Conservation (phyloP, 2,797 vertebrate species). For the Pipistrellus nathusii region DNA sequence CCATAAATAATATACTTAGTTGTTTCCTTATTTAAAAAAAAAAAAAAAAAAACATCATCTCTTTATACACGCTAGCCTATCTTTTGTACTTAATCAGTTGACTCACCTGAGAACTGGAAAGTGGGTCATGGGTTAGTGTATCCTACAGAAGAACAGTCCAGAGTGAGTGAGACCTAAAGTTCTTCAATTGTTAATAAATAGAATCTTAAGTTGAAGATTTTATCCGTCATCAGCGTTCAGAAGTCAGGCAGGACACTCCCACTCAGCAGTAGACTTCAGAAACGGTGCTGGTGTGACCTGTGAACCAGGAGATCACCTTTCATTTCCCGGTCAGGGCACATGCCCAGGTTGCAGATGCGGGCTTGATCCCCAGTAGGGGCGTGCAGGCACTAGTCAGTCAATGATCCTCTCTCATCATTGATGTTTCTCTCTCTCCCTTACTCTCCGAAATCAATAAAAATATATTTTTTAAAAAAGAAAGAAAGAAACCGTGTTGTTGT, state of each 20-base stretch:
- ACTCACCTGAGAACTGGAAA: neutral
- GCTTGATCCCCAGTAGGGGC: no score
- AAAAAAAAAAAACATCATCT: neutral
- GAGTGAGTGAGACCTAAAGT: neutral
- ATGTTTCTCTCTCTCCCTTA: no score
- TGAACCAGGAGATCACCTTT: no score
- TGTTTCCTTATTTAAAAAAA: neutral
- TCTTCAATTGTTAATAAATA: neutral
- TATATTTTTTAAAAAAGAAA: no score
- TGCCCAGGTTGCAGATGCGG: no score
- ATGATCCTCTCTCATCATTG: no score
- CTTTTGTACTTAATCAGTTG: neutral
- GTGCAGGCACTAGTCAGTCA: no score
- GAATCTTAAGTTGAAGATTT: neutral
- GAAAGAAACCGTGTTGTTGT: no score
- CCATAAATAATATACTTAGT: neutral
- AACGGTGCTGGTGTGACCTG: neutral
- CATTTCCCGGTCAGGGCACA: no score
- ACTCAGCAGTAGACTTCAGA: neutral
- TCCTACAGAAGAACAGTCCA: neutral
- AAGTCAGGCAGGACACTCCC: accelerated
- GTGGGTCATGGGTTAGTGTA: neutral
- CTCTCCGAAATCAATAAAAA: no score
- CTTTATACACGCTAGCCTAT: neutral
- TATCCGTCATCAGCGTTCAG: no score